Percentiles rank a stretch among this genome's conserved stretches.
Evolutionary conservation across 2,797 vertebrate species (phyloP).

Genomic region (Ispidina picta): DNA sequence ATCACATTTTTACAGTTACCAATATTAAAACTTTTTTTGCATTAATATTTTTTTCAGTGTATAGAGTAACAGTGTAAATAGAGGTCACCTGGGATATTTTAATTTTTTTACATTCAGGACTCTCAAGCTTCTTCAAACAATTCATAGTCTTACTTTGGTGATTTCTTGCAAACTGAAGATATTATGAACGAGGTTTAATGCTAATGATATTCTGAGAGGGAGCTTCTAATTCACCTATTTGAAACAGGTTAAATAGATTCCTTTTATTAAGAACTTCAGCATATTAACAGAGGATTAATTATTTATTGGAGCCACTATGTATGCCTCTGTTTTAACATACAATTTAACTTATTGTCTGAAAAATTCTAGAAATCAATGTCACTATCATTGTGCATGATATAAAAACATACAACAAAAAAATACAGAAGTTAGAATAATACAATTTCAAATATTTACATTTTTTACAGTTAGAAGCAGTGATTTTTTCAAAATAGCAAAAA

Average conservation of each 20-base stretch:
- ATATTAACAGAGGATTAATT: neutral
- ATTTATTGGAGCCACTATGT: neutral
- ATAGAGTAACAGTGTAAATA: neutral
- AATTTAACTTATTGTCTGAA: slow-evolving; percentile 49
- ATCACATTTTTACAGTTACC: neutral
- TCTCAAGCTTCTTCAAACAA: neutral
- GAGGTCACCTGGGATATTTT: neutral
- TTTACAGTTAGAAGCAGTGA: slow-evolving; percentile 15
- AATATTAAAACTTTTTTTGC: neutral
- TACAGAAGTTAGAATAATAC: slow-evolving; percentile 43
- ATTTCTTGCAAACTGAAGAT: neutral
- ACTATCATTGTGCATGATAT: slow-evolving; percentile 21
- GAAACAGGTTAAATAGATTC: slow-evolving; percentile 16
- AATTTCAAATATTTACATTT: slow-evolving; percentile 54
- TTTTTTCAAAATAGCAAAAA: slow-evolving; percentile 12
- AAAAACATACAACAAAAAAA: slow-evolving; percentile 67
- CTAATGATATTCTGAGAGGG: neutral
- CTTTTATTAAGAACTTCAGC: neutral
- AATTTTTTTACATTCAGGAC: slow-evolving; percentile 18
- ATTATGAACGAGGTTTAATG: neutral
- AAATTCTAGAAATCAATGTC: slow-evolving; percentile 56
- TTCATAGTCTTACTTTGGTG: neutral
- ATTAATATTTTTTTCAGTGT: neutral
- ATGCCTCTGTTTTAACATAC: slow-evolving; percentile 9
- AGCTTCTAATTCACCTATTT: slow-evolving; percentile 5